phyloP scores from a whole-genome alignment of 1,140 invertebrate species.

The Calosoma granatense region DNA sequence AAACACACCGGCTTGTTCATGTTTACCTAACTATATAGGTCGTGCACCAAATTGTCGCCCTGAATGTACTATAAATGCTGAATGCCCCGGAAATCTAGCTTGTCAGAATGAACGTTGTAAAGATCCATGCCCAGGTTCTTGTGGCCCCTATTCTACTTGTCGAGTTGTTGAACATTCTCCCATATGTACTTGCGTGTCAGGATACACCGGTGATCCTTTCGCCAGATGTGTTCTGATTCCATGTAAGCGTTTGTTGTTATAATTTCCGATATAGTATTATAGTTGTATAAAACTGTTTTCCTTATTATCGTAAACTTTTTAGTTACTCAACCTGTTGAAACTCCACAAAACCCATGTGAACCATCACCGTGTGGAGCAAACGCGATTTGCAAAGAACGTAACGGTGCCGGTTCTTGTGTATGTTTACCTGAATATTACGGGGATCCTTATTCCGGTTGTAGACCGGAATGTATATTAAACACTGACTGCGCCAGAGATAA shows the following conservation, averaged over 20 bases:
- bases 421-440: conserved; percentile 61
- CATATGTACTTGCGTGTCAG: conserved; percentile 58
- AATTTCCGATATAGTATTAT: too few relatives aligned
- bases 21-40: conserved; percentile 59
- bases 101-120: conserved; percentile 65
- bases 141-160: conserved; percentile 58
- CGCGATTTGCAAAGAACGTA: conserved; percentile 53
- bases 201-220: conserved; percentile 68
- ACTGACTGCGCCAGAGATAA: conserved; percentile 55
- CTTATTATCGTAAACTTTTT: background rate
- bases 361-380: conserved; percentile 63
- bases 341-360: conserved; percentile 44
- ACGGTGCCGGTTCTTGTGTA: conserved; percentile 56
- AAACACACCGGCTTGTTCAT: conserved; percentile 62
- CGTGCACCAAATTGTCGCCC: conserved; percentile 66
- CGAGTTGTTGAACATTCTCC: conserved; percentile 64
- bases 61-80: conserved; percentile 63
- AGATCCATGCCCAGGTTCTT: conserved; percentile 68
- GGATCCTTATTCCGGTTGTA: conserved; percentile 59
- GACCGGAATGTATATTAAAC: conserved; percentile 59
- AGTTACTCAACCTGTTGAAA: conserved; percentile 19
- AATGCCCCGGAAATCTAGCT: conserved; percentile 62
- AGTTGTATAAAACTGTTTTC: too few relatives aligned
- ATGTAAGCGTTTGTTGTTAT: conserved; percentile 11
- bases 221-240: conserved; percentile 42